Conservation (phyloP, 2,888 invertebrate genomes). For the Patella caerulea region DNA sequence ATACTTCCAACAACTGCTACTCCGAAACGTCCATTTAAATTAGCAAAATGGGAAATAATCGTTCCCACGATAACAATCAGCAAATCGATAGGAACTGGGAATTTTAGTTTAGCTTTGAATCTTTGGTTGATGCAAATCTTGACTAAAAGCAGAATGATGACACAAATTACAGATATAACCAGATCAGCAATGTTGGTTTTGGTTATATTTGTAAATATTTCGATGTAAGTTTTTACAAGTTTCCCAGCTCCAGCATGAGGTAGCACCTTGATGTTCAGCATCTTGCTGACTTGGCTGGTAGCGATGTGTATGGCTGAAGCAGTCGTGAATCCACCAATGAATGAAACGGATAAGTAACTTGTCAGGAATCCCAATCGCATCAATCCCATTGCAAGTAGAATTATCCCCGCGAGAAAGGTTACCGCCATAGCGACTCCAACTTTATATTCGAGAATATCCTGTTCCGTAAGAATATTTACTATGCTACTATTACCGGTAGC, state of each 20-base stretch:
- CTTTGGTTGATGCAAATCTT: constrained; percentile 56
- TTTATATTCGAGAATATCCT: constrained; percentile 36
- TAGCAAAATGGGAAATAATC: constrained; percentile 51
- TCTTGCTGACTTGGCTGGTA: constrained; percentile 45
- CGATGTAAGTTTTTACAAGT: constrained; percentile 74
- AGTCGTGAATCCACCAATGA: constrained; percentile 58
- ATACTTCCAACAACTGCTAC: constrained; percentile 51
- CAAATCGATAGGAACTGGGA: constrained; percentile 66
- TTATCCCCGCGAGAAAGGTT: constrained; percentile 41
- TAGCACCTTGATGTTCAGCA: constrained; percentile 43
- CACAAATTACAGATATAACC: constrained; percentile 78
- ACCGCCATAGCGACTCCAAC: constrained; percentile 49
- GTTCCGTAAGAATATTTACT: constrained; percentile 20
- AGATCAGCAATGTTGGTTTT: constrained; percentile 79
- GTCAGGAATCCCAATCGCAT: constrained; percentile 52
- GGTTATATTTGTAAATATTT: constrained; percentile 75
- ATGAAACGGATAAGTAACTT: constrained; percentile 53
- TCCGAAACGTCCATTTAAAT: constrained; percentile 38
- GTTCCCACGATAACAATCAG: constrained; percentile 57
- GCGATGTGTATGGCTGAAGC: constrained; percentile 56
- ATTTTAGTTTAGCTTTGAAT: constrained; percentile 50
- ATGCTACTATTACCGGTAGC: constrained; percentile 13
- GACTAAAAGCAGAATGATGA: constrained; percentile 76
- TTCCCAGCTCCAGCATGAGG: constrained; percentile 45
- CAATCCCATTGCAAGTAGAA: constrained; percentile 46